Conservation (phyloP, 2,113 vertebrate genomes). For the Datnioides undecimradiatus region DNA sequence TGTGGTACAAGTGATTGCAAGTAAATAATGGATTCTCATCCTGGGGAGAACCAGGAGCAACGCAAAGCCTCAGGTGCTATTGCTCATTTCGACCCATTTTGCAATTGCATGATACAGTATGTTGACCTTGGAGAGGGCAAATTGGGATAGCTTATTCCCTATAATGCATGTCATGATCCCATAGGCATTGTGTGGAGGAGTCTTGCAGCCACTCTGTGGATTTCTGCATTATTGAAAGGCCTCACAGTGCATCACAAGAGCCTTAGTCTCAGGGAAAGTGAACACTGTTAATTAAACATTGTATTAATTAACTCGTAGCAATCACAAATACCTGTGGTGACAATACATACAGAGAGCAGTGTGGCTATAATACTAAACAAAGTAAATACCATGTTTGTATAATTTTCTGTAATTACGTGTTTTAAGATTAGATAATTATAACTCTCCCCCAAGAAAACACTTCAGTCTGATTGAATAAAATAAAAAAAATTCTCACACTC, state of each 20-base stretch:
- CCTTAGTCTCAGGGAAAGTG: slow-evolving; percentile 13
- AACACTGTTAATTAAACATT: slow-evolving; percentile 40
- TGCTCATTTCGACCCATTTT: slow-evolving; percentile 67
- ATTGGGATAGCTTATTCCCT: slow-evolving; percentile 45
- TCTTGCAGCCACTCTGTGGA: slow-evolving; percentile 19
- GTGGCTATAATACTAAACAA: not conserved
- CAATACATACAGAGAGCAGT: not conserved
- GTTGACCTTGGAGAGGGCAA: slow-evolving; percentile 56
- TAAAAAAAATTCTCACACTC: not conserved
- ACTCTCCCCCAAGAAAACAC: not conserved
- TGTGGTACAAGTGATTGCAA: slow-evolving; percentile 46
- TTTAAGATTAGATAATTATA: not conserved
- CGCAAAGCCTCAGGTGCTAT: slow-evolving; percentile 25
- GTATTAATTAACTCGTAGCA: slow-evolving; percentile 25
- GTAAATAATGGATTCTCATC: slow-evolving; percentile 68
- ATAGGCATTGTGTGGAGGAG: slow-evolving; percentile 21
- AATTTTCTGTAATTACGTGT: not conserved
- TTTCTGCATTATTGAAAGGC: slow-evolving; percentile 56
- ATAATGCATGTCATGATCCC: slow-evolving; percentile 60
- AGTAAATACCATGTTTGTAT: not conserved
- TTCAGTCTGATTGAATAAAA: not conserved
- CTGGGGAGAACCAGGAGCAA: slow-evolving; percentile 29
- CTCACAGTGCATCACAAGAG: slow-evolving; percentile 23
- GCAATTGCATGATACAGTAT: slow-evolving; percentile 26
- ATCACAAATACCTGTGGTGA: not conserved